Evolutionary conservation across 2,888 invertebrate species (phyloP).

Genomic region (Candidula unifasciata): DNA sequence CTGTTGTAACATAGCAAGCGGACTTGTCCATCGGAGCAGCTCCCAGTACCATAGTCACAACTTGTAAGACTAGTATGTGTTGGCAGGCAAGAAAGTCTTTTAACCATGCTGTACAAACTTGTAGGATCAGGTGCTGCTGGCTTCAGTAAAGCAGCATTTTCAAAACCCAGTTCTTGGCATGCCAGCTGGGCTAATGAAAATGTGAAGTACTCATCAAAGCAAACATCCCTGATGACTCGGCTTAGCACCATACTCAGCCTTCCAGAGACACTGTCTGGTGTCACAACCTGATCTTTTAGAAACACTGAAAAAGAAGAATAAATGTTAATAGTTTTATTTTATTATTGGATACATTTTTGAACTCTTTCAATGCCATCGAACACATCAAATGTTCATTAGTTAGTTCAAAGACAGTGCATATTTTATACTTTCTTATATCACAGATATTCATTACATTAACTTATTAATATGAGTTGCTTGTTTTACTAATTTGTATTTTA

Average conservation of each 20-base stretch:
- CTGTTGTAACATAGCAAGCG: constrained; percentile 61
- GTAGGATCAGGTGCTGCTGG: not conserved
- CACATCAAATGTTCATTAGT: too few species aligned
- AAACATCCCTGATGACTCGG: constrained; percentile 81
- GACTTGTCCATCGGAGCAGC: constrained; percentile 58
- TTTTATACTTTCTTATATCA: too few species aligned
- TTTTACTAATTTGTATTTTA: too few species aligned
- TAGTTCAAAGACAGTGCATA: too few species aligned
- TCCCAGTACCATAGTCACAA: constrained; percentile 56
- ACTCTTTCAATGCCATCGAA: too few species aligned
- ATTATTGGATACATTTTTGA: not conserved
- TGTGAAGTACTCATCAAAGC: constrained; percentile 87
- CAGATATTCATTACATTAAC: too few species aligned
- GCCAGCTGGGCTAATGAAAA: constrained; percentile 83
- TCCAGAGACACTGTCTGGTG: constrained; percentile 46
- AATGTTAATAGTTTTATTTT: not conserved
- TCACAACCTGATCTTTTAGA: constrained; percentile 55
- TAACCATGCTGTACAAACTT: constrained; percentile 46
- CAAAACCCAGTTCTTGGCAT: constrained; percentile 84
- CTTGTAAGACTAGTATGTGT: constrained; percentile 54
- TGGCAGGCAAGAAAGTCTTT: constrained; percentile 59
- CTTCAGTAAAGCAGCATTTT: constrained; percentile 37
- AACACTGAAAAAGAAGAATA: constrained; percentile 54
- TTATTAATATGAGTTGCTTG: too few species aligned
- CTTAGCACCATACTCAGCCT: constrained; percentile 41